Percentiles rank a stretch among this genome's conserved stretches.
These are phyloP conservation scores for Cepaea hortensis DNA, from an alignment of 2,888 invertebrate species.

Conservation along the genomic window DNA sequence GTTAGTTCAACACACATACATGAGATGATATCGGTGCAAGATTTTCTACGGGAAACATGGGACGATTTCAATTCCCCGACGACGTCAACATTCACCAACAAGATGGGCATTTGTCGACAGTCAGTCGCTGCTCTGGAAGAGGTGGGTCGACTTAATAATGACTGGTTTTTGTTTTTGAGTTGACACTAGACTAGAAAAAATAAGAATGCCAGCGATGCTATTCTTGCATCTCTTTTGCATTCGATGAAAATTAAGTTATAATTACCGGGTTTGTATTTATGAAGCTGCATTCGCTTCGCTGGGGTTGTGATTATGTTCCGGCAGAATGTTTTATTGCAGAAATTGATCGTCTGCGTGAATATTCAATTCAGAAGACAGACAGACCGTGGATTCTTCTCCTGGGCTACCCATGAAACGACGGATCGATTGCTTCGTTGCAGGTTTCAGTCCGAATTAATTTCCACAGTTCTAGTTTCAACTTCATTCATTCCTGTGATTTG, in stretches of 20 bases:
- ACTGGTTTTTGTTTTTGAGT: neutral
- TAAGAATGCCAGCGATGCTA: neutral
- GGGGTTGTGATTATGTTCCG: neutral
- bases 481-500: too few species aligned
- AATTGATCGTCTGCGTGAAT: too few species aligned
- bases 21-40: slow-evolving; percentile 86
- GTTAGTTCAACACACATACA: slow-evolving; percentile 21
- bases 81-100: slow-evolving; percentile 95
- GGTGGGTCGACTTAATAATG: slow-evolving; percentile 80
- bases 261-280: neutral
- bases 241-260: neutral
- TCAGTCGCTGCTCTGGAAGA: slow-evolving; percentile 94
- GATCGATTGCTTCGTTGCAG: too few species aligned
- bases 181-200: neutral
- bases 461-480: too few species aligned
- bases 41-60: slow-evolving; percentile 96
- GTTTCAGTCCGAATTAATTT: too few species aligned
- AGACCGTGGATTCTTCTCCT: too few species aligned
- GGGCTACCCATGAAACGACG: too few species aligned
- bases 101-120: slow-evolving; percentile 95
- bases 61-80: slow-evolving; percentile 98
- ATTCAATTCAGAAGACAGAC: too few species aligned
- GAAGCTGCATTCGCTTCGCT: neutral
- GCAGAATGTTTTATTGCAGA: neutral
- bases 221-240: neutral